phyloP scores from a whole-genome alignment of 53 echinoderm and acorn worm genomes.

The Actinopyga echinites region DNA sequence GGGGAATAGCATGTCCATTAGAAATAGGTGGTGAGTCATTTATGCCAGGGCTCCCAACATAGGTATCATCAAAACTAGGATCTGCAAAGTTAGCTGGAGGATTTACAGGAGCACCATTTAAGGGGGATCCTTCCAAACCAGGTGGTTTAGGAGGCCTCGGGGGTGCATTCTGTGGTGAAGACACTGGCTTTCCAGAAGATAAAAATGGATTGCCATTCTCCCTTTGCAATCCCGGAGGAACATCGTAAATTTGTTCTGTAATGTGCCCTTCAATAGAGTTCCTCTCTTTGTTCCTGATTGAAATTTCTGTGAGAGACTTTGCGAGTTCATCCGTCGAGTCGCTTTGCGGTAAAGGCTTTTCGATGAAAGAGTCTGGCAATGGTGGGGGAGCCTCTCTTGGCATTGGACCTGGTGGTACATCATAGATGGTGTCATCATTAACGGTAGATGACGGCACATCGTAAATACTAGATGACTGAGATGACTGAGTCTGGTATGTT shows the following conservation, averaged over 20 bases:
- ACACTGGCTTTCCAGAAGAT: constrained; percentile 31
- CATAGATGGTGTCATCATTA: constrained; percentile 23
- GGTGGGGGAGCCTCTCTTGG: background rate
- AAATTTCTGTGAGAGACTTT: constrained; percentile 82
- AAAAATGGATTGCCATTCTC: constrained; percentile 47
- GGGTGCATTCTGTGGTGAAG: constrained; percentile 59
- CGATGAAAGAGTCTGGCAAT: background rate
- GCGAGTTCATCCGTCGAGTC: constrained; percentile 94
- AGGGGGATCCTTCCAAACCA: constrained; percentile 18
- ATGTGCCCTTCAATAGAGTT: constrained; percentile 25
- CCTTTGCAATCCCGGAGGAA: background rate
- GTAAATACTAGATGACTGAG: constrained; percentile 2
- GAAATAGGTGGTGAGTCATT: background rate
- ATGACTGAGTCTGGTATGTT: constrained; percentile 13
- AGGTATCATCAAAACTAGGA: constrained; percentile 70
- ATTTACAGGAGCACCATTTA: constrained; percentile 1
- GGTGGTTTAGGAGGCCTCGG: constrained; percentile 85
- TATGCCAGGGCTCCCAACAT: constrained; percentile 53
- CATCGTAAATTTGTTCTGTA: constrained; percentile 23
- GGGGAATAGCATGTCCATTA: background rate
- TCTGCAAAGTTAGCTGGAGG: constrained; percentile 11
- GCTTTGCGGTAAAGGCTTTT: constrained; percentile 43
- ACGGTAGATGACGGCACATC: constrained; percentile 4
- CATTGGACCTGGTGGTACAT: constrained; percentile 32
- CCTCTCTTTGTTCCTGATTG: constrained; percentile 62